phyloP scores from a whole-genome alignment of 2,113 vertebrate genomes.

The Sapajus apella region DNA sequence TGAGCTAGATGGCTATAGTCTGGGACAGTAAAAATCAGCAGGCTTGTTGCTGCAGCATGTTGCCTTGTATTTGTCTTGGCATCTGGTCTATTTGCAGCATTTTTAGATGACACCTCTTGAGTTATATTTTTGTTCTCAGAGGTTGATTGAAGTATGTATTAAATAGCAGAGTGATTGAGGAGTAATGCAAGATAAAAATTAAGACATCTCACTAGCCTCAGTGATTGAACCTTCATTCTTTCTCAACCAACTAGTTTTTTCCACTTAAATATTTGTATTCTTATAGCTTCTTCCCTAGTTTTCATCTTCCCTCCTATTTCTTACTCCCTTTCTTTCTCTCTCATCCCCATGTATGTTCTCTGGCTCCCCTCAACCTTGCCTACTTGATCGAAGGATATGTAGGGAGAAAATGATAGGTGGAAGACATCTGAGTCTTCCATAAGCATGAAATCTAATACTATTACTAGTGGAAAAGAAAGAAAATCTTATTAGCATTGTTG shows the following conservation, averaged over 20 bases:
- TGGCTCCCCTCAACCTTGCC: neutral
- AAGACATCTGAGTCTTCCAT: neutral
- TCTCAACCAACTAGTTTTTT: neutral
- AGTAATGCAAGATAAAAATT: conserved; percentile 39
- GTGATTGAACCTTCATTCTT: neutral
- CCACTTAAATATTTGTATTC: neutral
- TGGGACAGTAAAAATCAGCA: neutral
- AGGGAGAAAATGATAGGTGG: neutral
- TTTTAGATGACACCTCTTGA: neutral
- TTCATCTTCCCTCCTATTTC: neutral
- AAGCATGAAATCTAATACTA: neutral
- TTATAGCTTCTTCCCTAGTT: neutral
- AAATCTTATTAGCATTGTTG: neutral
- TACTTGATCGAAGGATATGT: neutral
- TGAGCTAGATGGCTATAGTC: neutral
- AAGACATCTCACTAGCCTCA: neutral
- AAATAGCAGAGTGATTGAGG: neutral
- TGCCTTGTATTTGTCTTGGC: neutral
- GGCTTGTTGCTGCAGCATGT: neutral
- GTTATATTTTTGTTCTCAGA: conserved; percentile 21
- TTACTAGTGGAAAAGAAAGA: neutral
- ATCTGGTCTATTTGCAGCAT: neutral
- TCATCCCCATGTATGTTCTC: neutral
- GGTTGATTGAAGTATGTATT: neutral
- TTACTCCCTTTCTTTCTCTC: neutral